phyloP scores from a whole-genome alignment of 2,888 invertebrate species.

The Callyntrura sp. region DNA sequence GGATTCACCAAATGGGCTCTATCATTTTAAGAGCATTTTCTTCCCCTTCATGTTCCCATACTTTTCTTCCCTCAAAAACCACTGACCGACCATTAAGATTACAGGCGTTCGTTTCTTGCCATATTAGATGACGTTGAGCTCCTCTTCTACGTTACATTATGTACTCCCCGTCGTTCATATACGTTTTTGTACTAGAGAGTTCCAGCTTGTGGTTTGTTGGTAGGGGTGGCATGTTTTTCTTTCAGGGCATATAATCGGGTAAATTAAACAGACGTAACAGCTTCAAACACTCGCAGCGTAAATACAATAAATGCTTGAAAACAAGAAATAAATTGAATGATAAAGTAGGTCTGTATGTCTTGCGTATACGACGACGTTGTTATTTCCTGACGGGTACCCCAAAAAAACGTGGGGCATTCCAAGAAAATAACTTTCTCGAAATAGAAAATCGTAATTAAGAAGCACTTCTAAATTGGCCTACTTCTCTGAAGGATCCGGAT shows the following conservation, averaged over 20 bases:
- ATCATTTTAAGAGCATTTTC: slow-evolving; percentile 56
- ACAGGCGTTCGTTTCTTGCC: slow-evolving; percentile 28
- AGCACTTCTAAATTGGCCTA: slow-evolving; percentile 70
- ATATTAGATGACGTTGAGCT: slow-evolving; percentile 38
- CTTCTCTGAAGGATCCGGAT: slow-evolving; percentile 65
- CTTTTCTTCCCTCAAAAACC: slow-evolving; percentile 63
- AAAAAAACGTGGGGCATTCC: background rate
- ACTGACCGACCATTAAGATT: slow-evolving; percentile 77
- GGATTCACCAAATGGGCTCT: slow-evolving; percentile 57
- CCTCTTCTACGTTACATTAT: background rate
- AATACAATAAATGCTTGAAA: slow-evolving; percentile 50
- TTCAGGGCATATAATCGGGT: slow-evolving; percentile 27
- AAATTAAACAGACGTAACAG: slow-evolving; percentile 50
- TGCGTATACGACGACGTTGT: background rate
- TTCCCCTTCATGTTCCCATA: slow-evolving; percentile 19
- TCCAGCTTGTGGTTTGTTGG: background rate
- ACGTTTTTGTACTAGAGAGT: slow-evolving; percentile 59
- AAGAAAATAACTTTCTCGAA: slow-evolving; percentile 46
- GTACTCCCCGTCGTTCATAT: slow-evolving; percentile 3
- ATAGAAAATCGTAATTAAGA: slow-evolving; percentile 75
- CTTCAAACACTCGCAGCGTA: slow-evolving; percentile 5
- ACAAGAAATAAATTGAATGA: background rate
- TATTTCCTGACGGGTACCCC: background rate
- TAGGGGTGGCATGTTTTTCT: background rate
- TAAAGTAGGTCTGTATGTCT: background rate